Percentiles rank a stretch among this genome's conserved stretches.
These are phyloP conservation scores for Ichneumoninae sp. DNA, from an alignment of 2,888 invertebrate genomes.

Conservation along the genomic window DNA sequence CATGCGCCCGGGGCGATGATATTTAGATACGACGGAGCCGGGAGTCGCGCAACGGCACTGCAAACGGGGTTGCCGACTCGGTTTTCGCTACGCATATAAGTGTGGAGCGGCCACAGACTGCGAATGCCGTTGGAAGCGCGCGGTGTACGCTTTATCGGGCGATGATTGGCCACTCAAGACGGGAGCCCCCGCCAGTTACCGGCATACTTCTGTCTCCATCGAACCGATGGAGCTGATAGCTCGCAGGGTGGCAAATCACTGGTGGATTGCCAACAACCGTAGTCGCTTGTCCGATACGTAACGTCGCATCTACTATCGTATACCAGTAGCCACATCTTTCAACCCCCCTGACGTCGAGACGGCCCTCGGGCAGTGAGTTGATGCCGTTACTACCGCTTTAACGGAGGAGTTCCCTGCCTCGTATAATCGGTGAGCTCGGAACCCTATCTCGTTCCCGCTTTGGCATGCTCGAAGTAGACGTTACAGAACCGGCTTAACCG, in stretches of 20 bases:
- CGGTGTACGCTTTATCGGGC: neutral
- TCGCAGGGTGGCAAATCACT: constrained; percentile 30
- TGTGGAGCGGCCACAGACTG: constrained; percentile 1
- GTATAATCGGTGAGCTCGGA: constrained; percentile 19
- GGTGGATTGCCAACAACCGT: constrained; percentile 35
- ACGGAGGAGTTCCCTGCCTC: constrained; percentile 73
- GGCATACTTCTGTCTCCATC: constrained; percentile 21
- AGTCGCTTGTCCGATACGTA: constrained; percentile 17
- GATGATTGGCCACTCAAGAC: constrained; percentile 7
- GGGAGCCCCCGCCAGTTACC: neutral
- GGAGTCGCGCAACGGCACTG: constrained; percentile 43
- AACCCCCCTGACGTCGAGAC: constrained; percentile 42
- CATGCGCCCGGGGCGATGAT: constrained; percentile 74
- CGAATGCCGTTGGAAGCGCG: neutral
- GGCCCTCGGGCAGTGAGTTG: constrained; percentile 67
- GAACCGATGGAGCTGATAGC: neutral
- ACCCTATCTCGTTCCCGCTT: constrained; percentile 43
- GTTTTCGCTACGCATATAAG: constrained; percentile 41
- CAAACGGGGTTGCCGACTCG: constrained; percentile 43
- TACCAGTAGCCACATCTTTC: constrained; percentile 48
- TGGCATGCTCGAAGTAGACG: constrained; percentile 13
- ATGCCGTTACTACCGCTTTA: constrained; percentile 78
- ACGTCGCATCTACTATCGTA: constrained; percentile 47
- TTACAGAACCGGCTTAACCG: constrained; percentile 31
- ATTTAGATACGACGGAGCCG: constrained; percentile 74